Conservation (phyloP, 2,888 invertebrate species). For the Cryptocheilus praepositus region DNA sequence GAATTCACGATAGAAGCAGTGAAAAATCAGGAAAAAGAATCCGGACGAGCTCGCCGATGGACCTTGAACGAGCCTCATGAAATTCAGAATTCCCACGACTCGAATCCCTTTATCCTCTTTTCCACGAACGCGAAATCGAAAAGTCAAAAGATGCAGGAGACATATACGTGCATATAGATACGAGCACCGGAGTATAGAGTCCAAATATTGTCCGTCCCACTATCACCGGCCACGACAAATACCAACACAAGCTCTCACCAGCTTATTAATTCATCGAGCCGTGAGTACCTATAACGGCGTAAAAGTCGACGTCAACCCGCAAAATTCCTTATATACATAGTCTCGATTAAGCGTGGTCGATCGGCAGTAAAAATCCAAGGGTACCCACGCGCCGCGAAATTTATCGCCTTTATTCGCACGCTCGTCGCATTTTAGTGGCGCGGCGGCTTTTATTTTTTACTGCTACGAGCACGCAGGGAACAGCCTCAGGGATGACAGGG, state of each 20-base stretch:
- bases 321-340: neutral
- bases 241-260: neutral
- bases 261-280: neutral
- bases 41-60: conserved; percentile 7
- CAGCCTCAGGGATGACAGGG: conserved; percentile 1
- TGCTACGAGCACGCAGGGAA: conserved; percentile 1
- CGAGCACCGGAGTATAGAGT: neutral
- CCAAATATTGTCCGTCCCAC: neutral
- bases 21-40: conserved; percentile 6
- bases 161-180: too few relatives aligned
- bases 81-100: conserved; percentile 9
- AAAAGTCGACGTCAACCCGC: neutral
- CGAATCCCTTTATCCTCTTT: conserved; percentile 13
- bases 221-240: neutral
- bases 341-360: neutral
- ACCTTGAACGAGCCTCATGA: conserved; percentile 13
- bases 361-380: neutral
- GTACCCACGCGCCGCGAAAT: conserved; percentile 1
- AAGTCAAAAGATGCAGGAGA: neutral
- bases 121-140: conserved; percentile 6
- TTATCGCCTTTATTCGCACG: neutral
- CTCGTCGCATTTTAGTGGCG: neutral
- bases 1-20: neutral
- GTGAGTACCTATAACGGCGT: neutral
- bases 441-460: conserved; percentile 7